Evolutionary conservation across 2,797 vertebrate genomes (phyloP).

Genomic region (Myripristis murdjan): DNA sequence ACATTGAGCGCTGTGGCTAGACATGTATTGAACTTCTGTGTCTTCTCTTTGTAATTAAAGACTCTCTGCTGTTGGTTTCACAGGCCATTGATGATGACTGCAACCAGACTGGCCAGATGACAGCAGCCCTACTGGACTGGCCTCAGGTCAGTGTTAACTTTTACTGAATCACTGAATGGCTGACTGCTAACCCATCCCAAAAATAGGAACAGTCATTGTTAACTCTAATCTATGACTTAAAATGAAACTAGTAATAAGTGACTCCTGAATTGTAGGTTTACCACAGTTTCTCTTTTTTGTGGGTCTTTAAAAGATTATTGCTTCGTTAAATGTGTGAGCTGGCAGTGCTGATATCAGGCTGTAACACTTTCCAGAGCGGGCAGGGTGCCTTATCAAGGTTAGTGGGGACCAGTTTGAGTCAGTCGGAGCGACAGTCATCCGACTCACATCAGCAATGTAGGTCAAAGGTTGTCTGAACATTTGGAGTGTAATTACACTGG

Average conservation of each 20-base stretch:
- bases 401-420: conserved; percentile 55
- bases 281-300: not conserved
- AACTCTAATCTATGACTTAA: not conserved
- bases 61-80: conserved; percentile 33
- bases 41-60: not conserved
- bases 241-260: too few relatives aligned
- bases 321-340: conserved; percentile 2
- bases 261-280: not conserved
- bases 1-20: not conserved
- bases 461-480: conserved; percentile 33
- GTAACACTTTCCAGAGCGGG: not conserved
- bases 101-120: conserved; percentile 96
- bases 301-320: not conserved
- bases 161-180: not conserved
- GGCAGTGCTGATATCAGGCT: not conserved
- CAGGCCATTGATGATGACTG: conserved; percentile 96
- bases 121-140: conserved; percentile 93
- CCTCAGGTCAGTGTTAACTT: conserved; percentile 86
- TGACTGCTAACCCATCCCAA: not conserved
- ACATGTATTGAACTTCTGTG: not conserved
- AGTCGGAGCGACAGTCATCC: conserved; percentile 36
- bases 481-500: conserved; percentile 14
- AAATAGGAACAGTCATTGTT: not conserved
- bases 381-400: conserved; percentile 54
- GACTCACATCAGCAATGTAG: conserved; percentile 42